A percentile compares a stretch with the other conserved stretches of the same genome.
Evolutionary conservation across 2,888 invertebrate species (phyloP).

Genomic region (Sericinus montela): DNA sequence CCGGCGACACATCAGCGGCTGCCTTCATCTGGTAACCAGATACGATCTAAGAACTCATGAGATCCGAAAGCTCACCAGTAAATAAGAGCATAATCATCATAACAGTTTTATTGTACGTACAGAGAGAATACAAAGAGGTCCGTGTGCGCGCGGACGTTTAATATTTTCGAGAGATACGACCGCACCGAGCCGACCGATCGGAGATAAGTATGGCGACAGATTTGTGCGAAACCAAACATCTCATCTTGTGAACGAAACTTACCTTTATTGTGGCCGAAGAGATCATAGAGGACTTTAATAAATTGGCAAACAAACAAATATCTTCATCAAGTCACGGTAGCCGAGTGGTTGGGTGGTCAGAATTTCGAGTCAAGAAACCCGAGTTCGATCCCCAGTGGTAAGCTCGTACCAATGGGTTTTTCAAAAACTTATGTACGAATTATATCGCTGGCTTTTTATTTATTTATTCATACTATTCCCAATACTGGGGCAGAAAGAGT

Average conservation of each 20-base stretch:
- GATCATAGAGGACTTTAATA: conserved; percentile 1
- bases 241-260: conserved; percentile 10
- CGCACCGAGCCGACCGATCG: conserved; percentile 28
- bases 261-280: neutral
- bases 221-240: conserved; percentile 33
- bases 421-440: too few relatives aligned
- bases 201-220: conserved; percentile 37
- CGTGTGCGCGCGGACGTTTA: conserved; percentile 32
- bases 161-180: conserved; percentile 41
- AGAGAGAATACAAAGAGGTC: conserved; percentile 34
- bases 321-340: too few relatives aligned
- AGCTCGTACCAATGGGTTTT: too few relatives aligned
- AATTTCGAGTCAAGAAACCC: too few relatives aligned
- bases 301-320: too few relatives aligned
- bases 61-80: neutral
- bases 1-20: neutral
- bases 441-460: too few relatives aligned
- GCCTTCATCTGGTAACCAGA: neutral
- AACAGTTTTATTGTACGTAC: conserved; percentile 28
- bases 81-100: conserved; percentile 13
- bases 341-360: too few relatives aligned
- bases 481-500: too few relatives aligned
- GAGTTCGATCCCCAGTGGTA: too few relatives aligned
- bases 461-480: too few relatives aligned
- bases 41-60: neutral